A percentile compares a stretch with the other conserved stretches of the same genome.
phyloP scores from a whole-genome alignment of 2,113 vertebrate genomes.

The Brachyhypopomus occidentalis region DNA sequence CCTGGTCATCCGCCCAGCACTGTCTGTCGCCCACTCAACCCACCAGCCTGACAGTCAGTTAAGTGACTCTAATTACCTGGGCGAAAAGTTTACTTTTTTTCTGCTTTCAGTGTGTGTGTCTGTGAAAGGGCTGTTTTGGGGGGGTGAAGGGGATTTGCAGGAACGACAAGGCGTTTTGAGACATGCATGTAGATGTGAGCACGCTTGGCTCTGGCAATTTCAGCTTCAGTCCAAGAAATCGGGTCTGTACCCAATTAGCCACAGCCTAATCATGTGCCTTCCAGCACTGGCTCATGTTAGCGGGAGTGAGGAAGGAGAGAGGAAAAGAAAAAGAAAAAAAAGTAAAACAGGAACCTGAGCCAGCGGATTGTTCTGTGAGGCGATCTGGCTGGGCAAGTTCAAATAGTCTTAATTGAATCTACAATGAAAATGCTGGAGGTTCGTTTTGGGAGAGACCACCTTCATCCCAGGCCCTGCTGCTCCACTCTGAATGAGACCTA shows the following conservation, averaged over 20 bases:
- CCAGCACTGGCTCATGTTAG: constrained; percentile 64
- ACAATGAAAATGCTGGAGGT: constrained; percentile 52
- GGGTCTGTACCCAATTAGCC: constrained; percentile 76
- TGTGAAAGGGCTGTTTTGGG: background rate
- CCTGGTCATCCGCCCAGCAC: constrained; percentile 3
- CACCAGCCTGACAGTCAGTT: too few species aligned
- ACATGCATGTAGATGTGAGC: constrained; percentile 64
- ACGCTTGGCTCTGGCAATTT: constrained; percentile 56
- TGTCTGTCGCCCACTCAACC: background rate
- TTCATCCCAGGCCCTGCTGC: background rate
- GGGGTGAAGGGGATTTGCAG: background rate
- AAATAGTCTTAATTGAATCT: constrained; percentile 63
- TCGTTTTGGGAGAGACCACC: constrained; percentile 41
- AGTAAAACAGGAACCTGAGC: constrained; percentile 42
- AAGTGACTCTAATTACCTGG: background rate
- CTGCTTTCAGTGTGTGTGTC: background rate
- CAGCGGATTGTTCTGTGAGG: constrained; percentile 64
- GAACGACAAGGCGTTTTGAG: background rate
- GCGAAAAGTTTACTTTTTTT: constrained; percentile 20
- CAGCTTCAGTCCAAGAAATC: constrained; percentile 64
- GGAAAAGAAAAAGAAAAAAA: constrained; percentile 32
- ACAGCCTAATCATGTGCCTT: constrained; percentile 67
- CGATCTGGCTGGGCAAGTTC: constrained; percentile 60
- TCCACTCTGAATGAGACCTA: too few species aligned
- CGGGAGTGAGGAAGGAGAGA: constrained; percentile 45